These are phyloP conservation scores for Trematomus bernacchii DNA, from an alignment of 2,797 vertebrate genomes.

Conservation along the genomic window DNA sequence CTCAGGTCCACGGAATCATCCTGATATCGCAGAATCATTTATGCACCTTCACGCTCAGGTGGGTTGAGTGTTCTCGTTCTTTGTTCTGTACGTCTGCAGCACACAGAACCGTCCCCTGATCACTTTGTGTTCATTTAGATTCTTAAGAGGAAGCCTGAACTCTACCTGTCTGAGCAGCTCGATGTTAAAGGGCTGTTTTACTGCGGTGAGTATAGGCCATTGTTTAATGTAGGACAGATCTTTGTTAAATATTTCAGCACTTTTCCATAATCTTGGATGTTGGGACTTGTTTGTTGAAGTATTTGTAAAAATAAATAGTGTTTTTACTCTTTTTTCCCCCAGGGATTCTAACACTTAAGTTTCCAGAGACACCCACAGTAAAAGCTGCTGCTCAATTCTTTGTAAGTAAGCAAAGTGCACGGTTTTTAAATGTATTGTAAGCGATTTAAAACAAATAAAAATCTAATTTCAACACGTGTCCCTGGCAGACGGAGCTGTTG, in stretches of 20 bases:
- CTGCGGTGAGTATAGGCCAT: conserved; percentile 89
- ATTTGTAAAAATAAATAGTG: background rate
- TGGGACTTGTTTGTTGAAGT: background rate
- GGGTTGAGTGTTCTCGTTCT: conserved; percentile 59
- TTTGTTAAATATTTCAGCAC: too few relatives aligned
- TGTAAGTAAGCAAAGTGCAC: conserved; percentile 85
- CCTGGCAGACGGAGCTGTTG: conserved; percentile 91
- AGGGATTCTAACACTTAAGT: conserved; percentile 96
- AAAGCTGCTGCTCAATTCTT: conserved; percentile 95
- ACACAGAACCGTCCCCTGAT: background rate
- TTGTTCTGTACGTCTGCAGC: background rate
- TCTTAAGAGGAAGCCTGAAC: conserved; percentile 94
- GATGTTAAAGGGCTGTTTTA: conserved; percentile 96
- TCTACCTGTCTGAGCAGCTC: conserved; percentile 91
- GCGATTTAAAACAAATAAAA: too few relatives aligned
- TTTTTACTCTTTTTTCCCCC: conserved; percentile 25
- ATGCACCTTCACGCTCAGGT: conserved; percentile 99
- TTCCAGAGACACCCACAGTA: conserved; percentile 94
- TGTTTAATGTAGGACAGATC: background rate
- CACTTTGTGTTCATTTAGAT: conserved; percentile 87
- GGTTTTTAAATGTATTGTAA: too few relatives aligned
- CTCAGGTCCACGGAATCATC: conserved; percentile 96
- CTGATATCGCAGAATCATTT: conserved; percentile 99
- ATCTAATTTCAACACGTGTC: background rate
- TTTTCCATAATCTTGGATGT: background rate